These are phyloP conservation scores for Marcusenius ussheri DNA, from an alignment of 2,113 vertebrate genomes.

Conservation along the genomic window DNA sequence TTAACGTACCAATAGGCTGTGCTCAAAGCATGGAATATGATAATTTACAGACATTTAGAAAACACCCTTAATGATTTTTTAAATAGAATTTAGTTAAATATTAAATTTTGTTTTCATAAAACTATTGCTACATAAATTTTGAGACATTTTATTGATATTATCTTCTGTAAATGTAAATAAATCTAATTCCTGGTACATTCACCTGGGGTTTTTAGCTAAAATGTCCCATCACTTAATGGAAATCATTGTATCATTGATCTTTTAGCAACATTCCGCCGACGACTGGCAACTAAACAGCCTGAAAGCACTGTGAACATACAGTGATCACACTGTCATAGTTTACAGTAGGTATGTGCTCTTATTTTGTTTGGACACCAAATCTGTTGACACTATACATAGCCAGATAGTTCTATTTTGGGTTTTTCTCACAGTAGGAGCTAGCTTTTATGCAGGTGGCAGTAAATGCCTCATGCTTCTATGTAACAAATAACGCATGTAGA, in stretches of 20 bases:
- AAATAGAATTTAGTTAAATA: neutral
- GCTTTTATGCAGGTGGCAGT: neutral
- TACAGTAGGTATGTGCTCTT: neutral
- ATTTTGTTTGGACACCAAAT: neutral
- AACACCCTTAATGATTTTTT: neutral
- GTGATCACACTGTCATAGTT: neutral
- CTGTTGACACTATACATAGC: neutral
- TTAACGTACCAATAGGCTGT: neutral
- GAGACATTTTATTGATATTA: neutral
- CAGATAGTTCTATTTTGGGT: neutral
- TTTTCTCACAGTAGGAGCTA: neutral
- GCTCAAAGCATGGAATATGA: neutral
- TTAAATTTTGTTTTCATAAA: neutral
- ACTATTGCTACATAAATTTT: neutral
- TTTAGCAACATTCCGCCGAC: neutral
- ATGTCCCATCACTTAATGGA: neutral
- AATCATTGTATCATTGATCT: neutral
- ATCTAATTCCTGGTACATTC: neutral
- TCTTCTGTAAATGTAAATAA: neutral
- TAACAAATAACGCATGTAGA: neutral
- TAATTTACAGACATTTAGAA: neutral
- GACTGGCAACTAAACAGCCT: neutral
- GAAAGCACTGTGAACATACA: neutral
- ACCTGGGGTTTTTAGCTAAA: neutral
- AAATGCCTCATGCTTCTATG: neutral